A percentile compares a stretch with the other conserved stretches of the same genome.
These are phyloP conservation scores for Alouatta palliata DNA, from an alignment of 2,113 vertebrate species.

Conservation along the genomic window DNA sequence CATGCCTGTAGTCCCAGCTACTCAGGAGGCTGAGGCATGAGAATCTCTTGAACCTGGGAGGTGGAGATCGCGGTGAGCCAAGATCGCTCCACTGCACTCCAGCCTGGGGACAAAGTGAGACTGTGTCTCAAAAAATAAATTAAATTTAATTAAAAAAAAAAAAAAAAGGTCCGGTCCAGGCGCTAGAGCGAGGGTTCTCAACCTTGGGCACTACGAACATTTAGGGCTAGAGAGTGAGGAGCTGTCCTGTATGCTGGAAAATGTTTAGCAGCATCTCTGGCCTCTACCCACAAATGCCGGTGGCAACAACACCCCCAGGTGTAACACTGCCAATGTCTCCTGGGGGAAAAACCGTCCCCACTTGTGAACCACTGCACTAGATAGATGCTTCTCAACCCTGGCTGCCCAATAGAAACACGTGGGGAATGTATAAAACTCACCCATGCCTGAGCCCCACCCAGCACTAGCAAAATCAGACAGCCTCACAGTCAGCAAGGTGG, in stretches of 20 bases:
- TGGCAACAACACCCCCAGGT: no score
- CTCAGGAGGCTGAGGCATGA: background rate
- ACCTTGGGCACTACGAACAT: background rate
- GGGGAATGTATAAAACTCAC: background rate
- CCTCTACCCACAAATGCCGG: background rate
- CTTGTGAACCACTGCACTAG: background rate
- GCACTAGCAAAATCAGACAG: background rate
- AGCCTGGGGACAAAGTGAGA: background rate
- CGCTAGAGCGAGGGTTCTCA: background rate
- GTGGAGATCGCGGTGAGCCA: background rate
- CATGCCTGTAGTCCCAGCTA: background rate
- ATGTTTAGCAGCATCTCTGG: background rate
- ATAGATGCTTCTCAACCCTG: background rate
- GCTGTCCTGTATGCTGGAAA: background rate
- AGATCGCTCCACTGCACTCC: background rate
- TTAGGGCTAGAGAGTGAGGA: no score
- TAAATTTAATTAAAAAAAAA: no score
- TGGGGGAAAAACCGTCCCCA: background rate
- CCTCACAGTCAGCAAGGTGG: background rate
- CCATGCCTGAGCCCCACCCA: background rate
- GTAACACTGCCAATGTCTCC: background rate
- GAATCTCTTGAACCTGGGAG: background rate
- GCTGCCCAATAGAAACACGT: background rate
- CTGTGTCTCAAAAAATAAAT: background rate
- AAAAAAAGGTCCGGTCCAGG: background rate